phyloP scores from a whole-genome alignment of 2,888 invertebrate species.

The Sarcophaga subvicina region DNA sequence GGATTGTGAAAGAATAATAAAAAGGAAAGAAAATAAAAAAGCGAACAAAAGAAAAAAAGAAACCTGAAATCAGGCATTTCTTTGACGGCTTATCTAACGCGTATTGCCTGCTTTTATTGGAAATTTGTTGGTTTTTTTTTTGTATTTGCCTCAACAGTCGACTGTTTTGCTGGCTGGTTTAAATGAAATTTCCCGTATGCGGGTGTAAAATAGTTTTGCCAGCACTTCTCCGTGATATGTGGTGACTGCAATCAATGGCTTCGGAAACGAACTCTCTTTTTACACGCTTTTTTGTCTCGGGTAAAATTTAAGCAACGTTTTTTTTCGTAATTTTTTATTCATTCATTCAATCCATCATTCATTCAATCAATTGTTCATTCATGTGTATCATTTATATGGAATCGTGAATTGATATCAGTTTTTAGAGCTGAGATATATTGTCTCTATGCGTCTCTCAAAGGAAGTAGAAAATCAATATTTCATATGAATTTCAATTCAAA shows the following conservation, averaged over 20 bases:
- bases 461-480: not conserved
- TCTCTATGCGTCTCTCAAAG: not conserved
- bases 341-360: constrained; percentile 18
- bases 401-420: not conserved
- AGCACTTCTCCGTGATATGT: not conserved
- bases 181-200: constrained; percentile 20
- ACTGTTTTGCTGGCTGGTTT: not conserved
- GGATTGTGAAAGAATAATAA: too few species aligned
- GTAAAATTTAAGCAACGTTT: too few species aligned
- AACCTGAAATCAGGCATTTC: too few species aligned
- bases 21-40: too few species aligned
- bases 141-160: too few species aligned
- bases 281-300: too few species aligned
- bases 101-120: too few species aligned
- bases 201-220: constrained; percentile 9
- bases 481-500: too few species aligned
- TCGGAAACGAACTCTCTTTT: too few species aligned
- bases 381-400: not conserved
- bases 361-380: not conserved
- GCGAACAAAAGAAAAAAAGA: too few species aligned
- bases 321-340: not conserved
- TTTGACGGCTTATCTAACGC: too few species aligned
- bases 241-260: not conserved
- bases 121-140: too few species aligned
- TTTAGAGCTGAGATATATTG: not conserved